A percentile compares a stretch with the other conserved stretches of the same genome.
Conservation (phyloP, 1,140 invertebrate species). For the Tyrophagus putrescentiae region DNA sequence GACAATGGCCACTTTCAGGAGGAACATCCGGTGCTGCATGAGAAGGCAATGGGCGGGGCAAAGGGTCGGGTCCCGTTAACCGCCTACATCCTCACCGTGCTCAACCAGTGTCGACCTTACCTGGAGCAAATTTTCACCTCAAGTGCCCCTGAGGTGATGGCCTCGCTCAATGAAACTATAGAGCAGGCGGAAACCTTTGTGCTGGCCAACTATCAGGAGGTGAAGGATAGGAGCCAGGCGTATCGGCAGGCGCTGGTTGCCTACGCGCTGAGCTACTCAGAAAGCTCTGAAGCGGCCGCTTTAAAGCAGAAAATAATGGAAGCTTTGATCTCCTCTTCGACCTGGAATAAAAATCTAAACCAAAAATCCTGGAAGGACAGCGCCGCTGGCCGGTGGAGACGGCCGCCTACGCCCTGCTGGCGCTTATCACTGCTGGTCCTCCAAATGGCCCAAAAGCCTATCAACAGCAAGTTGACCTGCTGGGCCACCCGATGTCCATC, state of each 20-base stretch:
- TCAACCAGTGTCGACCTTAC: constrained; percentile 24
- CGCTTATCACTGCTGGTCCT: constrained; percentile 4
- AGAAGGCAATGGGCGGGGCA: constrained; percentile 30
- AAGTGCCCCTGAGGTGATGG: neutral
- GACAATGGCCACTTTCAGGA: constrained; percentile 31
- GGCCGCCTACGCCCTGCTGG: constrained; percentile 17
- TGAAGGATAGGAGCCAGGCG: too few relatives aligned
- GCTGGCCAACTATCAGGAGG: too few relatives aligned
- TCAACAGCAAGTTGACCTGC: neutral
- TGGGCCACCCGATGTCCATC: constrained; percentile 27
- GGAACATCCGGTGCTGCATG: constrained; percentile 29
- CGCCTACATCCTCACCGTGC: constrained; percentile 24
- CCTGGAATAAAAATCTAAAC: neutral
- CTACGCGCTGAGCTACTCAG: constrained; percentile 24
- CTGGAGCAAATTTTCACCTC: neutral
- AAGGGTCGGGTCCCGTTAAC: constrained; percentile 24
- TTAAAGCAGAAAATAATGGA: neutral
- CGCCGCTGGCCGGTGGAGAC: constrained; percentile 13
- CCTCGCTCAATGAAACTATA: neutral
- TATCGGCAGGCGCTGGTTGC: constrained; percentile 26
- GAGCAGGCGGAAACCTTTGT: constrained; percentile 11
- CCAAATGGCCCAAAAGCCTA: too few relatives aligned
- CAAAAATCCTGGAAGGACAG: constrained; percentile 13
- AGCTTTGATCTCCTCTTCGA: neutral
- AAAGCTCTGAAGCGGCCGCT: neutral